Conservation (phyloP, 2,888 invertebrate species). For the Caradrina clavipalpis region DNA sequence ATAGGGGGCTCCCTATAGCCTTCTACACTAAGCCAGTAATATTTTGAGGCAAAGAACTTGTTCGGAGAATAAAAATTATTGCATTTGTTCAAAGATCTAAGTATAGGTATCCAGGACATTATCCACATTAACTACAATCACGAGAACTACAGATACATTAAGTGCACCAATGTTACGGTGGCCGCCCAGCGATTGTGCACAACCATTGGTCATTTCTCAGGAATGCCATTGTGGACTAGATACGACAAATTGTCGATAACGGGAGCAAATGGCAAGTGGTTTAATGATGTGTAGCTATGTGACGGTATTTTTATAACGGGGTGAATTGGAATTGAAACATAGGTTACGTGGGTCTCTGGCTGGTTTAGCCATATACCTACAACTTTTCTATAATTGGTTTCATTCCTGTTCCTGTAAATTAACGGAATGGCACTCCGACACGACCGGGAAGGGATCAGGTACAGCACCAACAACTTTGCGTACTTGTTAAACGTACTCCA, state of each 20-base stretch:
- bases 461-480: too few species aligned
- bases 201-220: constrained; percentile 37
- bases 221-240: constrained; percentile 54
- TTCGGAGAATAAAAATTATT: too few species aligned
- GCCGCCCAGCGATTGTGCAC: constrained; percentile 44
- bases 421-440: too few species aligned
- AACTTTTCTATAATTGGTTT: too few species aligned
- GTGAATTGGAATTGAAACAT: background rate
- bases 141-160: constrained; percentile 21
- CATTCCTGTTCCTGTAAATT: too few species aligned
- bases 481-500: too few species aligned
- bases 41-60: too few species aligned
- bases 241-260: constrained; percentile 49
- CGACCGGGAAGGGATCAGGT: too few species aligned
- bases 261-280: constrained; percentile 33
- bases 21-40: too few species aligned
- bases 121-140: background rate
- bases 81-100: too few species aligned
- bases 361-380: too few species aligned
- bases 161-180: constrained; percentile 47
- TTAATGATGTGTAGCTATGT: constrained; percentile 19
- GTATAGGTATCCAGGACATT: background rate
- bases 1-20: too few species aligned
- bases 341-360: background rate
- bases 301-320: constrained; percentile 31